Evolutionary conservation across 2,888 invertebrate genomes (phyloP), one percentile per base, ranked within the genome.

Genomic region (Campopleginae sp.): DNA sequence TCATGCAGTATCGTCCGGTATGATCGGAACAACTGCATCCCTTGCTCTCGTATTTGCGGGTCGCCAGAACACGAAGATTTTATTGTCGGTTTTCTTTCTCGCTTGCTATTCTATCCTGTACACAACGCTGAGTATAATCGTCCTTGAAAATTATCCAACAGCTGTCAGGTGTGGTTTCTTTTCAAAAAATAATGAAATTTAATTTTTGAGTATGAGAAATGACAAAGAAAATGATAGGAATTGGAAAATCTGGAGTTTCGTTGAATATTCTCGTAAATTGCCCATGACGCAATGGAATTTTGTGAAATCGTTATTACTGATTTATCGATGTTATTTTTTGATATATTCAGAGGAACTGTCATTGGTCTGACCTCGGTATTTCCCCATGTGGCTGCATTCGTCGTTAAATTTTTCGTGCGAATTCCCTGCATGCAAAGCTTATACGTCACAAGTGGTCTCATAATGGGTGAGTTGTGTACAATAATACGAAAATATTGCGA

Each of bases 131-230:
- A 86, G 82, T 42, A 86, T 89, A 58, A 33, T 89, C 14, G 70
- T 91, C 42, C 75, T 90, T 72, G 91, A 91, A 82, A 90, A 88
- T 87, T 91, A 91, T 87, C 91, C 90, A 38, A 91, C 91, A 27
- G 86, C 88, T 42, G 82, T 90, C 65, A 91, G 91, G 91, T 91
- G 58, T 46, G 86, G 84, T 51, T 2, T 51, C 4, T 6, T 27
- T 27, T 58, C 1, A 7, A 4, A 23, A 23, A 23, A 10, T 1
- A 23, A 54, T 12, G 12, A 54, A 38, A 14, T 23, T 10, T 8
- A 19, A 1, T 19, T 51, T 10, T 8, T 19, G 3, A 51, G 19
- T 19, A 19, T 19, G 19, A 19, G 14, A 58, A 58, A 27, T 27
- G 27, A 5, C 27, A 27, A 27, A 58, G 5, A 10, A 14, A 14